These are phyloP conservation scores for Potamilus streckersoni DNA, from an alignment of 1,140 invertebrate genomes.

Conservation along the genomic window DNA sequence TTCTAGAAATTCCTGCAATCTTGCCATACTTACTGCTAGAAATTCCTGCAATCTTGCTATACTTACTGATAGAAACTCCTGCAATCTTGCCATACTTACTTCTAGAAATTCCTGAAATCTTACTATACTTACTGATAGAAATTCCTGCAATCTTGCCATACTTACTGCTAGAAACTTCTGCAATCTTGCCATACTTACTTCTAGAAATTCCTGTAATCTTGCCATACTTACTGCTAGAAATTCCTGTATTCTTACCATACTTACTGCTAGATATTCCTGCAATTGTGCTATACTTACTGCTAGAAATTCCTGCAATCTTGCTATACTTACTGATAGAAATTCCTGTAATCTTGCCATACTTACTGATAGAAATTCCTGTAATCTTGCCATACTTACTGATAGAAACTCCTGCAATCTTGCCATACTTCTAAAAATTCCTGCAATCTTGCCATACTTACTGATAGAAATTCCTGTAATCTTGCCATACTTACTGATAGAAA, in stretches of 20 bases:
- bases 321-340: slow-evolving; percentile 56
- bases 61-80: slow-evolving; percentile 93
- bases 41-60: slow-evolving; percentile 97
- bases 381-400: slow-evolving; percentile 75
- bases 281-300: slow-evolving; percentile 87
- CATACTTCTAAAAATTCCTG: too few relatives aligned
- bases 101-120: too few relatives aligned
- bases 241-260: slow-evolving; percentile 24
- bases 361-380: slow-evolving; percentile 97
- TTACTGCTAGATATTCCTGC: slow-evolving; percentile 95
- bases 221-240: slow-evolving; percentile 68
- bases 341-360: slow-evolving; percentile 86
- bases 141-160: slow-evolving; percentile 95
- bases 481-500: slow-evolving; percentile 68
- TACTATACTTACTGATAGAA: slow-evolving; percentile 80
- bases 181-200: slow-evolving; percentile 70
- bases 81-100: slow-evolving; percentile 82
- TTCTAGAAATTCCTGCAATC: slow-evolving; percentile 98
- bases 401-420: too few relatives aligned
- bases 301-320: slow-evolving; percentile 98
- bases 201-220: slow-evolving; percentile 98
- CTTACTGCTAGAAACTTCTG: too few relatives aligned
- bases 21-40: slow-evolving; percentile 82
- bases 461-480: slow-evolving; percentile 98
- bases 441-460: slow-evolving; percentile 70